A percentile compares a stretch with the other conserved stretches of the same genome.
phyloP scores from a whole-genome alignment of 2,888 invertebrate species.

The Zhuqinia jingwanae region DNA sequence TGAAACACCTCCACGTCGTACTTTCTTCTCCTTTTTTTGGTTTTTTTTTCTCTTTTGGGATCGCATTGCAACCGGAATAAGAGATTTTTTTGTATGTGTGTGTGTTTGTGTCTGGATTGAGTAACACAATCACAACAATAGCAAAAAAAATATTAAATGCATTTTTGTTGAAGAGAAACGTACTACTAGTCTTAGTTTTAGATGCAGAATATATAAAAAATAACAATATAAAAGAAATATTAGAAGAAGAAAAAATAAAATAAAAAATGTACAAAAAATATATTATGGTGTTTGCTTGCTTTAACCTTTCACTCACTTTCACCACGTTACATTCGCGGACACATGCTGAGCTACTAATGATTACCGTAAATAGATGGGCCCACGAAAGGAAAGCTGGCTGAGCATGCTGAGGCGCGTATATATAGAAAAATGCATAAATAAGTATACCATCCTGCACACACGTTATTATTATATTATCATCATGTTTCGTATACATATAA shows the following conservation, averaged over 20 bases:
- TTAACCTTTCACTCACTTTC: slow-evolving; percentile 75
- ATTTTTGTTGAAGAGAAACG: slow-evolving; percentile 17
- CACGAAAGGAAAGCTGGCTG: slow-evolving; percentile 72
- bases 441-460: neutral
- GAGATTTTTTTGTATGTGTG: neutral
- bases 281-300: slow-evolving; percentile 41
- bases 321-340: slow-evolving; percentile 71
- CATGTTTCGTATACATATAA: too few species aligned
- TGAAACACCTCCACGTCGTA: slow-evolving; percentile 42
- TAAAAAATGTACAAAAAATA: slow-evolving; percentile 36
- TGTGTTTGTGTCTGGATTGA: neutral
- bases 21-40: slow-evolving; percentile 19
- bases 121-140: neutral
- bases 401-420: slow-evolving; percentile 68
- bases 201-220: slow-evolving; percentile 23
- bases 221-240: slow-evolving; percentile 28
- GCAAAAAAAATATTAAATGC: slow-evolving; percentile 43
- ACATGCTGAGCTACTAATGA: slow-evolving; percentile 74
- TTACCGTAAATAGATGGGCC: slow-evolving; percentile 74
- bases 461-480: too few species aligned
- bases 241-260: slow-evolving; percentile 30
- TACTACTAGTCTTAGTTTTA: neutral
- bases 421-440: neutral
- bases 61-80: slow-evolving; percentile 47
- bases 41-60: neutral